Evolutionary conservation across 2,797 vertebrate species (phyloP), one percentile per base, ranked within the genome.

Genomic region (Pseudocheirus occidentalis): DNA sequence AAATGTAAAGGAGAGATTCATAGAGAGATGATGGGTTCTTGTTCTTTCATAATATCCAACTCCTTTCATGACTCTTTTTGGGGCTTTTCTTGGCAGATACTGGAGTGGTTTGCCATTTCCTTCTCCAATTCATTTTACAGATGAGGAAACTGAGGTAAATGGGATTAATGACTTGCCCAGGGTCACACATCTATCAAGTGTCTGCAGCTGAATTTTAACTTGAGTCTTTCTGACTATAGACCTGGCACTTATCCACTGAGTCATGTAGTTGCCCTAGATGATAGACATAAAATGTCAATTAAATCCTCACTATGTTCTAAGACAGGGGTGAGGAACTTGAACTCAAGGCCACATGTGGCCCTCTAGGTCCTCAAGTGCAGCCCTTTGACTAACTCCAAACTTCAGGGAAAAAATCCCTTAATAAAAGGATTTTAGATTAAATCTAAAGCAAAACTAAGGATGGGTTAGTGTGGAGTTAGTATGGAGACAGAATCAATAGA

Each of bases 211-310:
- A 2, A 81, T 46, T 40, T 81, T 5, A 40, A 24, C 1, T 73
- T 16, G 18, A 3, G 9, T 66, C n/a, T 73, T 73, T n/a, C n/a
- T 40, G 5, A 40, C n/a, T 21, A 5, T n/a, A 73, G 66, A 10
- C 14, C 62, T n/a, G 14, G 14, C 7, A 16, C 6, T 81, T n/a
- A 73, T 24, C n/a, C n/a, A 21, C n/a, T 24, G 18, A 40, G 18
- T 16, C 18, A 10, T 18, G 7, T 21, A 46, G 18, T n/a, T 46
- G n/a, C 66, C 62, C 16, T 7, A 7, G 53, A 94, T 21, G 9
- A 94, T 24, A 95, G 73, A n/a, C 29, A 90, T 29, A 46, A 94
- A 94, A 27, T 55, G 94, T 59, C 62, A 12, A 52, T 27, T 94
- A 24, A 94, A 5, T 29, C 10, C 5, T 55, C 18, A 92, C 9